phyloP scores from a whole-genome alignment of 2,113 vertebrate genomes.

The Leptobrachium leishanense region DNA sequence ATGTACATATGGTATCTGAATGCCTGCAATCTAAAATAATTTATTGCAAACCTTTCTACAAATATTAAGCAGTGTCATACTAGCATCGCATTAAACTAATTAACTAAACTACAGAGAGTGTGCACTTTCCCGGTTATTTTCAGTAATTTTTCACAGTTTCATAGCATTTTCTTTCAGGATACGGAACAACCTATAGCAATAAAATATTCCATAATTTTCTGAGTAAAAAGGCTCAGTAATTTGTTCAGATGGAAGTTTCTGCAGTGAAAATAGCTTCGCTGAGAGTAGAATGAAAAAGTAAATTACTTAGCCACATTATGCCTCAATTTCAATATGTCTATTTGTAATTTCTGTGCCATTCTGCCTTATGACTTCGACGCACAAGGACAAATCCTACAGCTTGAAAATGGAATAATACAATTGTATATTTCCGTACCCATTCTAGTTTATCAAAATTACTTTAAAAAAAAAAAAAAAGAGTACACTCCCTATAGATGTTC shows the following conservation, averaged over 20 bases:
- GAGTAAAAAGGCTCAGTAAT: not conserved
- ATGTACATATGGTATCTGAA: slow-evolving; percentile 30
- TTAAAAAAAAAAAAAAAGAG: not conserved
- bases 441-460: not conserved
- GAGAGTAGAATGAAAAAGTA: too few relatives aligned
- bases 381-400: slow-evolving; percentile 1
- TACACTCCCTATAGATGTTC: not conserved
- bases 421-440: not conserved
- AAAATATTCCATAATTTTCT: not conserved
- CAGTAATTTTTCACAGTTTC: not conserved
- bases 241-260: slow-evolving; percentile 10
- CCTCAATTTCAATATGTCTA: not conserved
- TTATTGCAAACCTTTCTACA: slow-evolving; percentile 24
- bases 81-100: slow-evolving; percentile 16
- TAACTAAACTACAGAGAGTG: slow-evolving; percentile 3
- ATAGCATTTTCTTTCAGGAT: not conserved
- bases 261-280: not conserved
- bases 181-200: not conserved
- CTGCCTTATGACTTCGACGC: not conserved
- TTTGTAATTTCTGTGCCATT: not conserved
- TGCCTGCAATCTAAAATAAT: slow-evolving; percentile 14
- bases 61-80: slow-evolving; percentile 4
- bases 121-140: not conserved
- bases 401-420: not conserved
- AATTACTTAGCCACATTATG: not conserved